A percentile compares a stretch with the other conserved stretches of the same genome.
phyloP scores from a whole-genome alignment of 2,797 vertebrate genomes.

The Helicolenus hilgendorfi region DNA sequence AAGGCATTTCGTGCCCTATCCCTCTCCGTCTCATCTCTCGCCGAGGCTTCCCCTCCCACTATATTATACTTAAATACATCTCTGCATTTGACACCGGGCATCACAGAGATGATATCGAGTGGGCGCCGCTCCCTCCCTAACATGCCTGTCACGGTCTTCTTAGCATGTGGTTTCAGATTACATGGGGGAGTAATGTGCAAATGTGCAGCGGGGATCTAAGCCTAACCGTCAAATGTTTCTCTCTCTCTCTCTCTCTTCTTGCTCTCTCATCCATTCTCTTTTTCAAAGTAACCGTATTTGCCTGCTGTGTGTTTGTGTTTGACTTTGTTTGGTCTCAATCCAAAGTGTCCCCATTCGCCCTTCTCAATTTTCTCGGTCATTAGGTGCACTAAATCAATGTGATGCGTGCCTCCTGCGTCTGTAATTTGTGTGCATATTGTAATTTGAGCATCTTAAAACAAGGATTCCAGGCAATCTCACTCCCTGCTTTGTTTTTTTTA shows the following conservation, averaged over 20 bases:
- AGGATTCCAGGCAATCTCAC: constrained; percentile 23
- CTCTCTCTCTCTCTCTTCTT: background rate
- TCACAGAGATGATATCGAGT: constrained; percentile 59
- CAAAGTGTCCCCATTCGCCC: constrained; percentile 1
- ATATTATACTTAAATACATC: constrained; percentile 77
- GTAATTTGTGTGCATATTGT: constrained; percentile 43
- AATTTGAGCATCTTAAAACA: constrained; percentile 48
- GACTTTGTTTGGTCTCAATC: constrained; percentile 29
- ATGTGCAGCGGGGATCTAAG: constrained; percentile 8
- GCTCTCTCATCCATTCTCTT: background rate
- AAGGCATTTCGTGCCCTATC: constrained; percentile 72
- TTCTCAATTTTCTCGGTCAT: constrained; percentile 38
- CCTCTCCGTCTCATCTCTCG: constrained; percentile 42
- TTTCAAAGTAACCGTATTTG: constrained; percentile 4
- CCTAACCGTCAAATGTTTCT: background rate
- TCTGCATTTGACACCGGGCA: constrained; percentile 57
- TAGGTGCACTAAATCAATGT: constrained; percentile 53
- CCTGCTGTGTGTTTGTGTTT: constrained; percentile 6
- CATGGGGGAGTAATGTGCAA: constrained; percentile 20
- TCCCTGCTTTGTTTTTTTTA: constrained; percentile 20
- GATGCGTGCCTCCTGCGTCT: constrained; percentile 21
- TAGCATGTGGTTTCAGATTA: constrained; percentile 51
- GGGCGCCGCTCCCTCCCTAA: constrained; percentile 6
- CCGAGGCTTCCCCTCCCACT: constrained; percentile 46
- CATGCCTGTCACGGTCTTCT: constrained; percentile 45